phyloP scores from a whole-genome alignment of 2,888 invertebrate species.

The Calameuta pallipes region DNA sequence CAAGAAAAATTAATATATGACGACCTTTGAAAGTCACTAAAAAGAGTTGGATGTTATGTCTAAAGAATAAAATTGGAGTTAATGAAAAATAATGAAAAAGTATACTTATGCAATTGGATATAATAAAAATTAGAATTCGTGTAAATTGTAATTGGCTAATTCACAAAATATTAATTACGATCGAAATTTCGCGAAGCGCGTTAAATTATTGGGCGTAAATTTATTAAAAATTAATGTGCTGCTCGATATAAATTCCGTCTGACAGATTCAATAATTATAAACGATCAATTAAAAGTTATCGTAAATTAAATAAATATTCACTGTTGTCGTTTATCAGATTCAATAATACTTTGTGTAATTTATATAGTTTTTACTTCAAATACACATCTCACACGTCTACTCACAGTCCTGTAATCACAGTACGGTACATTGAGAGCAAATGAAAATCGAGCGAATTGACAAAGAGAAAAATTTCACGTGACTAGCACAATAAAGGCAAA shows the following conservation, averaged over 20 bases:
- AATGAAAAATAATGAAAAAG: not conserved
- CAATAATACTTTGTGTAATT: not conserved
- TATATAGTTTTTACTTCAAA: too few species aligned
- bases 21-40: not conserved
- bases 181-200: not conserved
- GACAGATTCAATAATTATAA: not conserved
- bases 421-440: not conserved
- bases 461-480: slow-evolving; percentile 5
- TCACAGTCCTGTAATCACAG: not conserved
- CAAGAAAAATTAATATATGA: not conserved
- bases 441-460: not conserved
- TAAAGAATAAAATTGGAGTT: not conserved
- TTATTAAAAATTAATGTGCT: not conserved
- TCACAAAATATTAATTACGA: not conserved
- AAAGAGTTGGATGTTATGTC: not conserved
- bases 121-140: not conserved
- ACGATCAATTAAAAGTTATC: not conserved
- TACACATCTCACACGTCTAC: not conserved
- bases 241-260: not conserved
- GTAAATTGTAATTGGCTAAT: not conserved
- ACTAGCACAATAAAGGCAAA: slow-evolving; percentile 9
- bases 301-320: not conserved
- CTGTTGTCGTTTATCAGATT: not conserved
- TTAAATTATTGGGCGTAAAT: not conserved
- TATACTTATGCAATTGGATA: not conserved